Conservation (phyloP, 2,797 vertebrate species). For the Sebastes diploproa region DNA sequence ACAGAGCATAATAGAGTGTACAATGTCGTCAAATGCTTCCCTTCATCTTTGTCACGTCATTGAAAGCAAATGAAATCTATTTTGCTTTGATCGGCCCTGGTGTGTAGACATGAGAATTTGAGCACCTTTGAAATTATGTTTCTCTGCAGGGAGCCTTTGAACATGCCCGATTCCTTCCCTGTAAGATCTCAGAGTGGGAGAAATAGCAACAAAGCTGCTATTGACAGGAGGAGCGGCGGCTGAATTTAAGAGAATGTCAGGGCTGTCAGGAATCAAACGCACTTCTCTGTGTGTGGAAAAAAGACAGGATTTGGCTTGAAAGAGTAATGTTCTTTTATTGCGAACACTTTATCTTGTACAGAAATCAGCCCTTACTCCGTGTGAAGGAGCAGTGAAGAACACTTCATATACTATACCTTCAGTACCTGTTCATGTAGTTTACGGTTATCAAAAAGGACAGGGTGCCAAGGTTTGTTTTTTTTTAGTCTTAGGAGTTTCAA, state of each 20-base stretch:
- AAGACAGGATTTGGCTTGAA: slow-evolving; percentile 43
- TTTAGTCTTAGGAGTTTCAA: not conserved
- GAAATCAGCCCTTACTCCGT: slow-evolving; percentile 5
- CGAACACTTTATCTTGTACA: slow-evolving; percentile 25
- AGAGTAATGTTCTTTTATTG: slow-evolving; percentile 51
- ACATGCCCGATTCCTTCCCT: slow-evolving; percentile 28
- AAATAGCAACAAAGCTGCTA: slow-evolving; percentile 42
- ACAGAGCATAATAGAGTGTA: not conserved
- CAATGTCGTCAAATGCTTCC: not conserved
- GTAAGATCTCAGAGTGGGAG: slow-evolving; percentile 42
- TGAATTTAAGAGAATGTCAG: slow-evolving; percentile 66
- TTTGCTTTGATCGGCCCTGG: slow-evolving; percentile 34
- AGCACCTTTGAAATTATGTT: slow-evolving; percentile 56
- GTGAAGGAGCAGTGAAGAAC: slow-evolving; percentile 20
- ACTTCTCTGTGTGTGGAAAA: slow-evolving; percentile 24
- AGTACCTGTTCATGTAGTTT: not conserved
- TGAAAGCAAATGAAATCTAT: slow-evolving; percentile 30
- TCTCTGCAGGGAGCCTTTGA: slow-evolving; percentile 60
- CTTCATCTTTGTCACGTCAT: slow-evolving; percentile 16
- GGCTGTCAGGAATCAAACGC: slow-evolving; percentile 62
- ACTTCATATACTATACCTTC: not conserved
- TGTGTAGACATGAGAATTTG: slow-evolving; percentile 25
- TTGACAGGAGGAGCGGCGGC: slow-evolving; percentile 47
- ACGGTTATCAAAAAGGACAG: not conserved
- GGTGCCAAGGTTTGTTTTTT: not conserved